These are phyloP conservation scores for Apodemia mormo DNA, from an alignment of 2,888 invertebrate genomes.

Conservation along the genomic window DNA sequence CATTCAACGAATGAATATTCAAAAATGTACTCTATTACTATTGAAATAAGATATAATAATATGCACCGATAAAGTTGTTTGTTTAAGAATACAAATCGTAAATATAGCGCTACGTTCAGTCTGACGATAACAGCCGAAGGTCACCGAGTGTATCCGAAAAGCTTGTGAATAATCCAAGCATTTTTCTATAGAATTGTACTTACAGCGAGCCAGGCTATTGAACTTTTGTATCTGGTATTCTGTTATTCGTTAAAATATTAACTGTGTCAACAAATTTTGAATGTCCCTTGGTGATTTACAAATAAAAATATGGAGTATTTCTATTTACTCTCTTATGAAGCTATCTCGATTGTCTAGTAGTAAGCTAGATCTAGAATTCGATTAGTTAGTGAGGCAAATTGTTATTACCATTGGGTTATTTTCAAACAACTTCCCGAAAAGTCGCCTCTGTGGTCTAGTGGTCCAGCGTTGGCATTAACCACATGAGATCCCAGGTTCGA, in stretches of 20 bases:
- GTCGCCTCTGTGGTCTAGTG: no score
- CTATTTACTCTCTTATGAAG: no score
- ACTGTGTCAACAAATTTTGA: no score
- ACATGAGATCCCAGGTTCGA: no score
- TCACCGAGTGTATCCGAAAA: constrained; percentile 54
- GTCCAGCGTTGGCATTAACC: no score
- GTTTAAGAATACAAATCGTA: constrained; percentile 52
- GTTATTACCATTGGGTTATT: no score
- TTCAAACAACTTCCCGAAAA: no score
- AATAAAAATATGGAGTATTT: no score
- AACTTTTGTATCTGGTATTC: constrained; percentile 30
- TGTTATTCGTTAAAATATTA: background rate
- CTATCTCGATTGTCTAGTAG: no score
- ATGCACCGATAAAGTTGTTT: constrained; percentile 22
- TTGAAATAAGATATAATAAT: constrained; percentile 30
- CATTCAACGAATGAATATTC: constrained; percentile 29
- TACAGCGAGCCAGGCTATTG: constrained; percentile 28
- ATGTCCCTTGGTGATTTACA: no score
- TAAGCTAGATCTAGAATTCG: no score
- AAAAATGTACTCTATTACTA: constrained; percentile 43
- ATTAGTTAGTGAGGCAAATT: no score
- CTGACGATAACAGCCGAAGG: constrained; percentile 61
- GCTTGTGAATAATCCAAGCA: constrained; percentile 39
- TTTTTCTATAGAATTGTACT: constrained; percentile 28
- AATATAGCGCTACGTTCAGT: constrained; percentile 62